phyloP scores from a whole-genome alignment of 2,888 invertebrate species.

The Drosophila subsilvestris region DNA sequence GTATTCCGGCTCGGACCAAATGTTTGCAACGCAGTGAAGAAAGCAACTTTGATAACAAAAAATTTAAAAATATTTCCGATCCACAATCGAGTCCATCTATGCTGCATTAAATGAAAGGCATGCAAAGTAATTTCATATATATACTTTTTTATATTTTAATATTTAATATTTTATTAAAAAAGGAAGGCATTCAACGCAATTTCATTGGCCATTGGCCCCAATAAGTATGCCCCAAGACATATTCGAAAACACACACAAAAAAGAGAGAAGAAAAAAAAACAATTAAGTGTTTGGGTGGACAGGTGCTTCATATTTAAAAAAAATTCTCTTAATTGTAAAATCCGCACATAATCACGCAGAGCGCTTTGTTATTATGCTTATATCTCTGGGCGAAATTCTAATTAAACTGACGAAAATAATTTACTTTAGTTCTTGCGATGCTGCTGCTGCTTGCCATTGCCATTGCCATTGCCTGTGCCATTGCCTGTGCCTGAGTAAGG shows the following conservation, averaged over 20 bases:
- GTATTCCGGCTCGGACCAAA: background rate
- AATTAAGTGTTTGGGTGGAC: background rate
- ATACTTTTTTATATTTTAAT: too few relatives aligned
- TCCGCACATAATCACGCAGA: slow-evolving; percentile 37
- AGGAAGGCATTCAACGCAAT: slow-evolving; percentile 6
- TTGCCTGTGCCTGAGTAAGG: slow-evolving; percentile 20
- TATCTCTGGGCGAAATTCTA: slow-evolving; percentile 52
- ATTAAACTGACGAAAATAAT: slow-evolving; percentile 61
- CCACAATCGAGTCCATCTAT: too few relatives aligned
- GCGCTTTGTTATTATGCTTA: slow-evolving; percentile 20
- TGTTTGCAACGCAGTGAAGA: too few relatives aligned
- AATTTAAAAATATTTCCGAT: too few relatives aligned
- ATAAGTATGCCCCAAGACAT: slow-evolving; percentile 27
- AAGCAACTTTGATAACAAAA: background rate
- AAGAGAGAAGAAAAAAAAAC: background rate
- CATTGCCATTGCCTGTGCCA: slow-evolving; percentile 15
- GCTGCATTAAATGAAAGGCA: slow-evolving; percentile 2
- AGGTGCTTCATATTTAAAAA: slow-evolving; percentile 16
- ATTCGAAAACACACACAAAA: background rate
- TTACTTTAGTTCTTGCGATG: slow-evolving; percentile 40
- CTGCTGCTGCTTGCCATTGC: slow-evolving; percentile 9
- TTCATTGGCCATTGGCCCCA: slow-evolving; percentile 9
- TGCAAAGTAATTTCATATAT: slow-evolving; percentile 4
- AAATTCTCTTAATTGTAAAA: slow-evolving; percentile 28
- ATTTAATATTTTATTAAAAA: too few relatives aligned